phyloP scores from a whole-genome alignment of 2,113 vertebrate species.

The Melanostigma gelatinosum region DNA sequence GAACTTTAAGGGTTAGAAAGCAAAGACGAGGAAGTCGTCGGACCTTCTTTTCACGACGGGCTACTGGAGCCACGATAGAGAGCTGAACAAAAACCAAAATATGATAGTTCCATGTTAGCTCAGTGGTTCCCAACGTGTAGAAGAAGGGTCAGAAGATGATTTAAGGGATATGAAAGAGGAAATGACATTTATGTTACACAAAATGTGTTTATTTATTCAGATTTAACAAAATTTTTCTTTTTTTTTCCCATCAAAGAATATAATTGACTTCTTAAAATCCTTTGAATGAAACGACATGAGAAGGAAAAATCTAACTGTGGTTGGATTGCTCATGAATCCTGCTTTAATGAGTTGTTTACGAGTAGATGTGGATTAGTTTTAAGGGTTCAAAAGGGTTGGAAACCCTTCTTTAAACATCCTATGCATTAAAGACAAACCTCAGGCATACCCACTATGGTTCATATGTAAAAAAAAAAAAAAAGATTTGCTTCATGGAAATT shows the following conservation, averaged over 20 bases:
- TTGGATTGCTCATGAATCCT: neutral
- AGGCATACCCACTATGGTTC: slow-evolving; percentile 29
- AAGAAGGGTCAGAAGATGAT: neutral
- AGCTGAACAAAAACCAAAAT: slow-evolving; percentile 28
- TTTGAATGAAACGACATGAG: slow-evolving; percentile 5
- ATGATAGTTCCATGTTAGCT: neutral
- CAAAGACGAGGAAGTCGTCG: neutral
- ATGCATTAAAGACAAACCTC: slow-evolving; percentile 68
- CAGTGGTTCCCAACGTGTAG: neutral
- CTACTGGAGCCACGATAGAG: neutral
- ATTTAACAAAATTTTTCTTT: neutral
- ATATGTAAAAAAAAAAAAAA: slow-evolving; percentile 6
- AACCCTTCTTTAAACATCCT: slow-evolving; percentile 27
- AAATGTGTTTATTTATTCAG: neutral
- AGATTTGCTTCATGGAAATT: neutral
- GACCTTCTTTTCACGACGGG: neutral
- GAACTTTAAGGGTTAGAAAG: slow-evolving; percentile 88
- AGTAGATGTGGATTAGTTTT: neutral
- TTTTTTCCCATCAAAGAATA: neutral
- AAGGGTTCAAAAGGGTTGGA: slow-evolving; percentile 1
- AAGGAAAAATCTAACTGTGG: neutral
- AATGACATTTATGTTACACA: neutral
- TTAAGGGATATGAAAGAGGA: neutral
- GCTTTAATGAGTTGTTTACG: neutral
- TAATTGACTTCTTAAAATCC: neutral